Evolutionary conservation across 2,888 invertebrate species (phyloP).

Genomic region (Mesochorus sp.): DNA sequence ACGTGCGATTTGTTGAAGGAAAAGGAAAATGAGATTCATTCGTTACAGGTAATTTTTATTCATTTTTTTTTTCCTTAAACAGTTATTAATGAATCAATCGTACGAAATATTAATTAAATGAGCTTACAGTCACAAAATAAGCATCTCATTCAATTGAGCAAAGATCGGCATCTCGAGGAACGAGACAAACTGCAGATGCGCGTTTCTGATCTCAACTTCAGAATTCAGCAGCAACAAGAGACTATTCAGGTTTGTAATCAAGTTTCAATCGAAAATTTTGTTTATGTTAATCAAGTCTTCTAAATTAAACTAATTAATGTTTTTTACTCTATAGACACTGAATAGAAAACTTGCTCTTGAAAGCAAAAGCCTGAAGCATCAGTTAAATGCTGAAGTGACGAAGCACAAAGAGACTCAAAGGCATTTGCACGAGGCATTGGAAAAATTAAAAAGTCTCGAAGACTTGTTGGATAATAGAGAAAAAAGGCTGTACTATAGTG

Average conservation of each 20-base stretch:
- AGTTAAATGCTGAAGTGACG: slow-evolving; percentile 87
- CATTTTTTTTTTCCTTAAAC: slow-evolving; percentile 22
- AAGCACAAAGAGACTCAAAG: slow-evolving; percentile 88
- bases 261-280: background rate
- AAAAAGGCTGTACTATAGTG: slow-evolving; percentile 73
- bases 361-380: slow-evolving; percentile 88
- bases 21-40: slow-evolving; percentile 87
- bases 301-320: slow-evolving; percentile 2
- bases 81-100: background rate
- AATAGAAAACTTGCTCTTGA: slow-evolving; percentile 89
- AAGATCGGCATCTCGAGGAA: slow-evolving; percentile 88
- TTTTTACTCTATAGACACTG: slow-evolving; percentile 83
- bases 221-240: slow-evolving; percentile 80
- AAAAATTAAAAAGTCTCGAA: slow-evolving; percentile 85
- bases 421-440: slow-evolving; percentile 86
- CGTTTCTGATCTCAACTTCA: slow-evolving; percentile 80
- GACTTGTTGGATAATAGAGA: slow-evolving; percentile 85
- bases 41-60: slow-evolving; percentile 81
- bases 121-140: slow-evolving; percentile 85
- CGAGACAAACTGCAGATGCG: slow-evolving; percentile 89
- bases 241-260: slow-evolving; percentile 81
- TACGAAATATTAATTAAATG: background rate
- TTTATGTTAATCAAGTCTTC: slow-evolving; percentile 1
- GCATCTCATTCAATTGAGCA: slow-evolving; percentile 87
- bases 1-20: slow-evolving; percentile 86